A percentile compares a stretch with the other conserved stretches of the same genome.
Conservation (phyloP, 2,888 invertebrate genomes). For the Pharmacophagus antenor region DNA sequence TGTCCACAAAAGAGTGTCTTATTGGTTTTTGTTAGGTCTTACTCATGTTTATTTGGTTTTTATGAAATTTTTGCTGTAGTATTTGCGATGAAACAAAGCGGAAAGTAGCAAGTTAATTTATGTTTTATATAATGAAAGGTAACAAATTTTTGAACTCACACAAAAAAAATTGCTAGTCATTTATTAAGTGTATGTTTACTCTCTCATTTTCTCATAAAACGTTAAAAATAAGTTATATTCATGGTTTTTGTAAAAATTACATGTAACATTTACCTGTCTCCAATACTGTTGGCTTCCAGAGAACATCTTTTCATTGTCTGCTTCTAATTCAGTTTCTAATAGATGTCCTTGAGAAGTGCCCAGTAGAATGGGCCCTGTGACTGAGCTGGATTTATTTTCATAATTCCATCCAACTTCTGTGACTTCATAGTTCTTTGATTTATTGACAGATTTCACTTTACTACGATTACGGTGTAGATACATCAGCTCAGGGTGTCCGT, state of each 20-base stretch:
- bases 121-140: too few relatives aligned
- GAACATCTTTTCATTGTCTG: slow-evolving; percentile 91
- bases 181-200: too few relatives aligned
- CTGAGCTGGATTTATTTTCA: slow-evolving; percentile 83
- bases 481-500: slow-evolving; percentile 85
- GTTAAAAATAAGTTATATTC: too few relatives aligned
- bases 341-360: slow-evolving; percentile 95
- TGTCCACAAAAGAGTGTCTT: too few relatives aligned
- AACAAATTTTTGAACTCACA: too few relatives aligned
- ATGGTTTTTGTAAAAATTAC: not conserved
- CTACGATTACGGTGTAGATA: slow-evolving; percentile 89
- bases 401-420: slow-evolving; percentile 96
- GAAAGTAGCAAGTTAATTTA: too few relatives aligned
- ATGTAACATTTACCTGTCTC: slow-evolving; percentile 86
- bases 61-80: too few relatives aligned
- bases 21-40: too few relatives aligned
- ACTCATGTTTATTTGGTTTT: too few relatives aligned
- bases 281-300: slow-evolving; percentile 89
- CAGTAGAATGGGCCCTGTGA: slow-evolving; percentile 91
- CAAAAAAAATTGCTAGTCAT: too few relatives aligned
- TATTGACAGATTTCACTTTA: slow-evolving; percentile 84
- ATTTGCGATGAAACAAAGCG: too few relatives aligned
- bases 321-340: slow-evolving; percentile 92
- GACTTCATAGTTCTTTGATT: slow-evolving; percentile 89
- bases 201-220: too few relatives aligned